Conservation (phyloP, 2,888 invertebrate species). For the Drosophila subquinaria region DNA sequence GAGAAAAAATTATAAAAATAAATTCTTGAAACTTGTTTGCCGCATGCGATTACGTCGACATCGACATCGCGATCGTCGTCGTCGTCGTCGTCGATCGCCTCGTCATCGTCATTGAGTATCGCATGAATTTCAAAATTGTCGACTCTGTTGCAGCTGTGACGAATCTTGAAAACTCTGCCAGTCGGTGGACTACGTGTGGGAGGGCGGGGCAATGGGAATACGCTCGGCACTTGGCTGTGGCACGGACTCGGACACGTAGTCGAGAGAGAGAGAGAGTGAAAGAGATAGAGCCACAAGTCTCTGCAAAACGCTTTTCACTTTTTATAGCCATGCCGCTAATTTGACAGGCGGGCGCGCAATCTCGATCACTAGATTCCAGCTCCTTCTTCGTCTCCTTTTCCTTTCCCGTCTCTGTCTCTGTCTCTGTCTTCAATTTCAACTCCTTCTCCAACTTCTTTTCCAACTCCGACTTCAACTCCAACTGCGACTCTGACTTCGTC, state of each 20-base stretch:
- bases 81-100: slow-evolving; percentile 60
- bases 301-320: slow-evolving; percentile 71
- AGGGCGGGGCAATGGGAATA: slow-evolving; percentile 47
- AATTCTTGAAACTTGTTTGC: slow-evolving; percentile 77
- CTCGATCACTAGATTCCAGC: slow-evolving; percentile 63
- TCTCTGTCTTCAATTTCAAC: slow-evolving; percentile 5
- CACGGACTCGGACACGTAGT: slow-evolving; percentile 13
- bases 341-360: slow-evolving; percentile 78
- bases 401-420: slow-evolving; percentile 13
- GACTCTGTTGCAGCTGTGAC: slow-evolving; percentile 72
- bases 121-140: slow-evolving; percentile 76
- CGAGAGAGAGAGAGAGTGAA: background rate
- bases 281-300: slow-evolving; percentile 34
- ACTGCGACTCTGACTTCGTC: slow-evolving; percentile 20
- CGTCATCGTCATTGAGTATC: slow-evolving; percentile 71
- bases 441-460: slow-evolving; percentile 7
- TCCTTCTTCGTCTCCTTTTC: slow-evolving; percentile 14
- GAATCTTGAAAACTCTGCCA: slow-evolving; percentile 57
- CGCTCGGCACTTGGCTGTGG: slow-evolving; percentile 23
- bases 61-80: slow-evolving; percentile 48
- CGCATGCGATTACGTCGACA: slow-evolving; percentile 74
- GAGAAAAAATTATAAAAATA: slow-evolving; percentile 70
- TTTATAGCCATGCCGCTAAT: slow-evolving; percentile 76
- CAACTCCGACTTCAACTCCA: slow-evolving; percentile 19
- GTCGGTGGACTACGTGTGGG: slow-evolving; percentile 34